These are phyloP conservation scores for Uria lomvia DNA, from an alignment of 2,113 vertebrate species.

Conservation along the genomic window DNA sequence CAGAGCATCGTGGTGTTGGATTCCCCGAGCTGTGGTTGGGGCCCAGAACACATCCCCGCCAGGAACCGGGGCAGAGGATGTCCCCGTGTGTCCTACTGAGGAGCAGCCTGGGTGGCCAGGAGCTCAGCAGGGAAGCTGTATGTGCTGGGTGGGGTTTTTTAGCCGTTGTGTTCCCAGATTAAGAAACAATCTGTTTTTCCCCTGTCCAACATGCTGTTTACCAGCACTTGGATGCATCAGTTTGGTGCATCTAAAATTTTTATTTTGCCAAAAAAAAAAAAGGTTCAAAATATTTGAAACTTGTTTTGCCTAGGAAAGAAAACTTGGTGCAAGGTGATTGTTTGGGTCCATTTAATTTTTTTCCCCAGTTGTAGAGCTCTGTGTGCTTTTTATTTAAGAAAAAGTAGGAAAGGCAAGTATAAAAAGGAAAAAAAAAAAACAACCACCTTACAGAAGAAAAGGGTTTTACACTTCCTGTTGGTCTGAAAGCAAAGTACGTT, in stretches of 20 bases:
- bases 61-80: neutral
- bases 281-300: neutral
- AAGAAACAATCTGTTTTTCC: neutral
- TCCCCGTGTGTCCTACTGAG: fast-evolving
- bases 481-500: neutral
- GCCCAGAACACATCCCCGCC: no score
- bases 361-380: neutral
- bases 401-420: neutral
- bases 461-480: neutral
- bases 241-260: neutral
- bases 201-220: fast-evolving
- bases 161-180: neutral
- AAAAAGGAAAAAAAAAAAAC: neutral
- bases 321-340: neutral
- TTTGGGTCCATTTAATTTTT: neutral
- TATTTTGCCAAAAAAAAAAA: neutral
- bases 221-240: neutral
- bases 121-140: neutral
- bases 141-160: neutral
- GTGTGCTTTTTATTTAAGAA: neutral
- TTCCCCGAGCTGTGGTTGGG: neutral
- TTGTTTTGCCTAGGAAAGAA: neutral
- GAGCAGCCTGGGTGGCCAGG: neutral
- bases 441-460: neutral
- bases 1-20: neutral